Evolutionary conservation across 2,888 invertebrate genomes (phyloP).

Genomic region (Phasia obesa): DNA sequence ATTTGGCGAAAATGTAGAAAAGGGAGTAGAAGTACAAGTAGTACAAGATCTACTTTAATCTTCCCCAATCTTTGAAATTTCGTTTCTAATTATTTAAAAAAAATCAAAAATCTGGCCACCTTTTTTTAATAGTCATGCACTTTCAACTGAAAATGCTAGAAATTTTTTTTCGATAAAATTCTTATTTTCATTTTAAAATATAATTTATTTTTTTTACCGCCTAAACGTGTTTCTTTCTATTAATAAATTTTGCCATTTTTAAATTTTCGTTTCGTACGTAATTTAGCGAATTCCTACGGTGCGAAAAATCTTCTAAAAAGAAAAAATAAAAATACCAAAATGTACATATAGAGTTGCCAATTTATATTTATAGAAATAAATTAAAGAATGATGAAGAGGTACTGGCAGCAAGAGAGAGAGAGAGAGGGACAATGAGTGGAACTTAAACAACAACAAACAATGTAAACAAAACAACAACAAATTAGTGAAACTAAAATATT

Average conservation of each 20-base stretch:
- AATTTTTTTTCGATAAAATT: neutral
- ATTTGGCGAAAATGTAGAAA: no score
- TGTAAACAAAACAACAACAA: slow-evolving; percentile 14
- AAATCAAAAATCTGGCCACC: neutral
- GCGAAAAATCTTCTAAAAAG: neutral
- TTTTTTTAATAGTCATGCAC: neutral
- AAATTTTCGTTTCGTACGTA: no score
- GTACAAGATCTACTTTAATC: no score
- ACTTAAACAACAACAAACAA: neutral
- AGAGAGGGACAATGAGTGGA: neutral
- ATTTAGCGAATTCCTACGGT: neutral
- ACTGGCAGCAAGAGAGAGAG: neutral
- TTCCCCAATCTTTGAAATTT: no score
- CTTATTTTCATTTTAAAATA: neutral
- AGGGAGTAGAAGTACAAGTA: no score
- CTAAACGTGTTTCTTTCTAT: no score
- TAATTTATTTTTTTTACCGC: no score
- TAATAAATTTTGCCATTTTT: no score
- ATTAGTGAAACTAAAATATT: slow-evolving; percentile 26
- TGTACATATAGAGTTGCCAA: slow-evolving; percentile 21
- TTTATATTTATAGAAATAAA: slow-evolving; percentile 12
- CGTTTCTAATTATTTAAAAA: no score
- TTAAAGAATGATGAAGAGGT: neutral
- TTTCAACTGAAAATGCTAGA: no score
- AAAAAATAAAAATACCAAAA: slow-evolving; percentile 2